Percentiles rank a stretch among this genome's conserved stretches.
Conservation (phyloP, 2,888 invertebrate species). For the Stenurella melanura region DNA sequence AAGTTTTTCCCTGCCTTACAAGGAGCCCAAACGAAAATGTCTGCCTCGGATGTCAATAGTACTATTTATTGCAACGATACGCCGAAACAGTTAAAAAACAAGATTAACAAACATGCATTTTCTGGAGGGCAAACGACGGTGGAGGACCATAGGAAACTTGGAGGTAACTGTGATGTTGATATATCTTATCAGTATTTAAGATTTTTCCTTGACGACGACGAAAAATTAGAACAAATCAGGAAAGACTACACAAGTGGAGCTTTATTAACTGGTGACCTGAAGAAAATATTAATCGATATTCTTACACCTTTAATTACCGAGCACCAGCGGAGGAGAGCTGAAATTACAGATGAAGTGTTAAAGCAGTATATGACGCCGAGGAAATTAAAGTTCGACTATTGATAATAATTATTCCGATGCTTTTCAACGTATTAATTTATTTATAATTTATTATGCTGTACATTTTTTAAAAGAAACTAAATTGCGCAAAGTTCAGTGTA, state of each 20-base stretch:
- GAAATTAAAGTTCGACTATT: constrained; percentile 78
- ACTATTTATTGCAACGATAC: constrained; percentile 97
- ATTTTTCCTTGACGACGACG: constrained; percentile 97
- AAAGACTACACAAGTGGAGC: constrained; percentile 90
- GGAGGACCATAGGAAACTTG: constrained; percentile 92
- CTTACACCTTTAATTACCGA: constrained; percentile 85
- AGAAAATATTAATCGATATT: constrained; percentile 90
- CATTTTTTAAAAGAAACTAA: not conserved
- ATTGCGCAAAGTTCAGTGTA: not conserved
- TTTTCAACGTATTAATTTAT: not conserved
- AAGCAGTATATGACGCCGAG: constrained; percentile 90
- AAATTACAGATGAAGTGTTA: constrained; percentile 90
- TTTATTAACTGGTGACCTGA: constrained; percentile 95
- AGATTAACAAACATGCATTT: constrained; percentile 98
- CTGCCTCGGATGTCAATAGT: constrained; percentile 94
- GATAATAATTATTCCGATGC: constrained; percentile 21
- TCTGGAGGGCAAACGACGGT: constrained; percentile 96
- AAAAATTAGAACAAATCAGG: constrained; percentile 80
- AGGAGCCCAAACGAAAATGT: constrained; percentile 99
- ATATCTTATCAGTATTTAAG: constrained; percentile 95
- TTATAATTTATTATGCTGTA: not conserved
- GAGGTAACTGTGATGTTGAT: constrained; percentile 98
- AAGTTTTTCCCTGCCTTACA: constrained; percentile 83
- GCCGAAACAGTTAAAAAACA: constrained; percentile 95
- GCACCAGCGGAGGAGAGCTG: constrained; percentile 87